Base-by-base conservation (phyloP, 2,797 vertebrate species). In the Lateolabrax maculatus region DNA sequence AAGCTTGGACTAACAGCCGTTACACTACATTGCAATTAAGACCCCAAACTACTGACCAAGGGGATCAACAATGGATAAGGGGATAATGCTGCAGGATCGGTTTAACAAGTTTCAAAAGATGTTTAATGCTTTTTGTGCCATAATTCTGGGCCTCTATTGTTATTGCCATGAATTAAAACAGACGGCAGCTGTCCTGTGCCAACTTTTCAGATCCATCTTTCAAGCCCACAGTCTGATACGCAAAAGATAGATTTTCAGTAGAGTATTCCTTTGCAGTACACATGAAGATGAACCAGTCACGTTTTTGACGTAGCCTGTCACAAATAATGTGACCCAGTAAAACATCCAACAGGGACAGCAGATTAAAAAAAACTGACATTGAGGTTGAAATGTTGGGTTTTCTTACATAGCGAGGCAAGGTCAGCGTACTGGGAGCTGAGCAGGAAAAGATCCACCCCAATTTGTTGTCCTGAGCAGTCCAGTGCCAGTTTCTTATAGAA, bases 401-500 rank as follows among this genome's bases (percentile, higher is more conserved):
- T 56, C 56, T 89, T 95, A 99, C 98, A 97, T 56, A 99, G 90
- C 5, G 98, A 97, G 58, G 98, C 96, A n/a, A 99, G 95, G 90
- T 99, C 98, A 9, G 97, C 91, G 75, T 99, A 99, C 79, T 99
- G 98, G 25, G 97, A 97, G 93, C 98, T 99, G 86, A 99, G 92
- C 70, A 99, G 95, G 94, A 99, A 99, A 4, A 99, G 96, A 92
- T 99, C 98, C 90, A 99, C 97, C 7, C 96, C 98, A 1, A 97
- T 98, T 87, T 99, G 98, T 82, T 99, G 98, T 23, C 98, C 98
- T 0, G 98, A 99, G 89, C 98, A 99, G 90, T 99, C 98, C 93
- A 99, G 93, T n/a, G 98, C 98, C 8, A 99, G 95, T 83, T 99
- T 99, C 94, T 99, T 99, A 80, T 99, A 99, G 92, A 99, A 99